Base-by-base conservation (phyloP, 2,888 invertebrate genomes). In the Cinara cedri region DNA sequence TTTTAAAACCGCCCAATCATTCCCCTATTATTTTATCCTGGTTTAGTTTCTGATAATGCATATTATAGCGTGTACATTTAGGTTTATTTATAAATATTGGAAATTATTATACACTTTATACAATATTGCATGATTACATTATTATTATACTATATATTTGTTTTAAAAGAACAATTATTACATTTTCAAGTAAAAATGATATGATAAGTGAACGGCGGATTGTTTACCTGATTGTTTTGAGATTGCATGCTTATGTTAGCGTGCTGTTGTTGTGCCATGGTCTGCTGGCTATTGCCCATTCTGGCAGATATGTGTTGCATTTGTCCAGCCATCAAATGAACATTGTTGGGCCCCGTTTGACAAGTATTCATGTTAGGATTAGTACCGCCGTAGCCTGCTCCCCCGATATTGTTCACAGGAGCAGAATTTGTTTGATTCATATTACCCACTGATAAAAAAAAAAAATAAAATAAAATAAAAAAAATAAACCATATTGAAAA, bases 291-390 rank as follows among this genome's bases (percentile, higher is more conserved):
- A 19, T 60, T 68, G 3, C 70, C 70, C 60, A 78, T 68, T 60
- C 78, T 68, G 13, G 78, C 26, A 9, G 78, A 78, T 49, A 78
- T 70, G 42, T 78, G 78, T 60, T 78, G 78, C 70, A 78, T 78
- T 78, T 78, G 78, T 49, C 78, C 78, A 42, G 78, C 78, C 78
- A 78, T 78, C 16, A 78, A 19, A 10, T 78, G 78, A 60, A 78
- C 51, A 14, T 60, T 78, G 8, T 68, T 68, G 1, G 68, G 68
- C 11, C 78, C 68, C 0, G 68, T 62, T 63, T 76, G 76, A 10
- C 76, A 76, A n/a, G 55, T 1, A 13, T 78, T 78, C 42, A 78
- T 68, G 19, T 51, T 78, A 1, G 78, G 66, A 78, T 78, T 78
- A 10, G n/a, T 49, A 24, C 68, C 49, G 16, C 60, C 60, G 10